Evolutionary conservation across 30 jellyfish, hydroid and myxozoan species (phyloP).

Genomic region (Morbakka virulenta): DNA sequence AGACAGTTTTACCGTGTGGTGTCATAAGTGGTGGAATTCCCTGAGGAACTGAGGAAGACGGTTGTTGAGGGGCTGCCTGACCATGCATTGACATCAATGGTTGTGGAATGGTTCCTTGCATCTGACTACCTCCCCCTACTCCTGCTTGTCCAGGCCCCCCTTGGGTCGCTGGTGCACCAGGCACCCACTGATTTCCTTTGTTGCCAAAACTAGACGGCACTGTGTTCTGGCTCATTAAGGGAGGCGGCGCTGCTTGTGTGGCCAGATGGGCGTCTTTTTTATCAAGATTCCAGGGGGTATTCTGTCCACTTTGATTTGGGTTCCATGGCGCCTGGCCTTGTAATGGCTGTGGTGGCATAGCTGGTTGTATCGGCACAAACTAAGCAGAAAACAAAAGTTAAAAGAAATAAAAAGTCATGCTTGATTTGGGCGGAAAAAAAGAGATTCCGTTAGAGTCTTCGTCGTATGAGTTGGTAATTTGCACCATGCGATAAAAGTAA

Average conservation of each 20-base stretch:
- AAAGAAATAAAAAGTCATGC: too few species aligned
- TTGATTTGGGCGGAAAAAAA: too few species aligned
- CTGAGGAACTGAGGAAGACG: not conserved
- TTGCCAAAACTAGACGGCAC: not conserved
- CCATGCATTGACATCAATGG: not conserved
- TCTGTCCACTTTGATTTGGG: too few species aligned
- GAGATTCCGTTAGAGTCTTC: too few species aligned
- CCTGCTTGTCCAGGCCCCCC: not conserved
- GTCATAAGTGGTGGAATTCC: not conserved
- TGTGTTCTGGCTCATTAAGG: not conserved
- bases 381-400: too few species aligned
- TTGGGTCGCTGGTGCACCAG: not conserved
- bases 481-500: too few species aligned
- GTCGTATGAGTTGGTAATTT: too few species aligned
- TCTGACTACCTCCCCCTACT: too few species aligned
- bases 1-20: not conserved
- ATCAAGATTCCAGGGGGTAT: not conserved
- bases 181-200: not conserved
- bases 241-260: not conserved
- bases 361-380: too few species aligned
- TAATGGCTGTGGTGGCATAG: too few species aligned
- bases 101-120: not conserved
- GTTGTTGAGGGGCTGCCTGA: not conserved
- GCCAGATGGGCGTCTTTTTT: not conserved
- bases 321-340: too few species aligned